A percentile compares a stretch with the other conserved stretches of the same genome.
These are phyloP conservation scores for Aphelenchoides avenae DNA, from an alignment of 1,140 invertebrate species.

Conservation along the genomic window DNA sequence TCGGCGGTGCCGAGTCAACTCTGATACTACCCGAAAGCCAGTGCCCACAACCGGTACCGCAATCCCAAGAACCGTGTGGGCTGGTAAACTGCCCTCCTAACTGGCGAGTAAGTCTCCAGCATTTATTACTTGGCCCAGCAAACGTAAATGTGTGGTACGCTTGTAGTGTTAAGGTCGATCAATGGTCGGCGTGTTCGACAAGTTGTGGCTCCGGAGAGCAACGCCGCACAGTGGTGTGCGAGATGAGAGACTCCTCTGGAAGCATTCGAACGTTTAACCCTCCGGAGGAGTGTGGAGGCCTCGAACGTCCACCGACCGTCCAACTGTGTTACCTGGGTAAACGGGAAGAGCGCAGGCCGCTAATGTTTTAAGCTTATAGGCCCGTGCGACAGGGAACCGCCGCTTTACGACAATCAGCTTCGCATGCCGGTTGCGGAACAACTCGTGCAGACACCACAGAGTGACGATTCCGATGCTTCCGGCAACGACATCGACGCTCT, in stretches of 20 bases:
- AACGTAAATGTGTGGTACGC: constrained; percentile 1
- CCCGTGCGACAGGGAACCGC: neutral
- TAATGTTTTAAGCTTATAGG: constrained; percentile 16
- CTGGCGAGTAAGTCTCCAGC: constrained; percentile 74
- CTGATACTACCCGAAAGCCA: constrained; percentile 79
- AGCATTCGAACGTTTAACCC: constrained; percentile 24
- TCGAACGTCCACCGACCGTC: constrained; percentile 39
- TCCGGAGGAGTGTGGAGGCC: constrained; percentile 14
- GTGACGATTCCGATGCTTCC: no score
- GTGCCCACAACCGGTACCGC: constrained; percentile 79
- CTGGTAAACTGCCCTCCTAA: constrained; percentile 80
- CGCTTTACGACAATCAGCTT: no score
- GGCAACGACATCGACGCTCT: neutral
- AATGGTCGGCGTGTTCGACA: constrained; percentile 70
- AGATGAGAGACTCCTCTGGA: constrained; percentile 57
- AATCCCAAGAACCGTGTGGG: constrained; percentile 77
- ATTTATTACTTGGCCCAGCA: constrained; percentile 1
- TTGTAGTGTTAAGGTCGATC: constrained; percentile 61
- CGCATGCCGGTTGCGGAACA: no score
- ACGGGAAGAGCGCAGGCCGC: neutral
- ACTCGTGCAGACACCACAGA: no score
- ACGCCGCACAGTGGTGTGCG: constrained; percentile 58
- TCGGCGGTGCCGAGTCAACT: constrained; percentile 72
- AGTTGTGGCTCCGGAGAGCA: constrained; percentile 61
- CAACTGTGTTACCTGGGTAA: constrained; percentile 54